Base-by-base conservation (phyloP, 1,140 invertebrate genomes). In the Drosophila lowei region DNA sequence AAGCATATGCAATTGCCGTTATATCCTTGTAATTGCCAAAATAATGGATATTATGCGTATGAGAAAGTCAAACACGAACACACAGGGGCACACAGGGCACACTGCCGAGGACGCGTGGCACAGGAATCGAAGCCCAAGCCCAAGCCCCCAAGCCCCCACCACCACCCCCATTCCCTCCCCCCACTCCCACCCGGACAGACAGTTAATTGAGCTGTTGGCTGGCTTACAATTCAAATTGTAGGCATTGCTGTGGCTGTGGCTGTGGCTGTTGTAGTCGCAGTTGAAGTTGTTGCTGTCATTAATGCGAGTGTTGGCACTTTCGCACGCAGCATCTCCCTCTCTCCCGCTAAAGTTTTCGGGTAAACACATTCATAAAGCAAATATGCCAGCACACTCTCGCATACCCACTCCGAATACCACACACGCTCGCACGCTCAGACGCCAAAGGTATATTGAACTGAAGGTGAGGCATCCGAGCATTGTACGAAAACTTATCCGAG, bases 281-380 rank as follows among this genome's bases (percentile, higher is more conserved):
- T 38, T 38, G 34, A 62, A 61, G 61, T 62, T 76, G 59, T 68
- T 85, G 80, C 65, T 73, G 81, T 77, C 83, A 85, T 85, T 85
- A 86, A 86, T 86, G 81, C 83, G 83, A 86, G 81, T 88, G 81
- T 86, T 81, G 83, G 81, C 73, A 88, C 83, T 85, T 86, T 85
- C 81, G 77, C 81, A 85, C 80, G 57, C 72, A 49, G 42, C 55
- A 21, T 41, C 52, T 41, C 18, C 23, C 48, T 21, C 34, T 52
- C 64, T 58, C 67, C 64, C 76, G 68, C 47, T 56, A 85, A 85
- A 86, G 77, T 85, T 85, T 86, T 65, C 81, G 86, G 81, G 81
- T 86, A 86, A 86, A 86, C 81, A 86, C 81, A 86, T 86, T 86
- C 81, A 86, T 86, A 86, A 86, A 86, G 81, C 74, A 86, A 86